Conservation (phyloP, 2,888 invertebrate genomes). For the Luperina nickerlii region DNA sequence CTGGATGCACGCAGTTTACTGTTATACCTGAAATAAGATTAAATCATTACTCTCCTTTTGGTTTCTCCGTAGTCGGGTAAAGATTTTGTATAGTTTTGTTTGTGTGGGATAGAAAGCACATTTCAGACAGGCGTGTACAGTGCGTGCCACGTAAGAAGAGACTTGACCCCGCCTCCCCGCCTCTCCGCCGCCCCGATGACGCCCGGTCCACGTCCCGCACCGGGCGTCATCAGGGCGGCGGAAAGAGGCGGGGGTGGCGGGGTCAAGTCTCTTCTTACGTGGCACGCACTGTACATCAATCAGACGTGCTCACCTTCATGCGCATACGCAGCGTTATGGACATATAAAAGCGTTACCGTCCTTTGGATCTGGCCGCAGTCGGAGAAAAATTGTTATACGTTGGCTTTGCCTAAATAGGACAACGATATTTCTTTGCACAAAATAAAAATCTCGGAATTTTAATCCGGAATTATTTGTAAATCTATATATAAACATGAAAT, state of each 20-base stretch:
- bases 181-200: no score
- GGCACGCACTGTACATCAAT: no score
- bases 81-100: not conserved
- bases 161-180: no score
- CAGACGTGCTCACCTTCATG: not conserved
- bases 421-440: not conserved
- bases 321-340: not conserved
- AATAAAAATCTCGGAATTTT: not conserved
- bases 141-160: no score
- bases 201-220: no score
- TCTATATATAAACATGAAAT: not conserved
- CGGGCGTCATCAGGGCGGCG: no score
- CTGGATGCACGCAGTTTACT: constrained; percentile 86
- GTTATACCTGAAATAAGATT: constrained; percentile 73
- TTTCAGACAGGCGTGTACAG: not conserved
- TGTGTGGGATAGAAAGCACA: not conserved
- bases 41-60: not conserved
- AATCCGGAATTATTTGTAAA: not conserved
- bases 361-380: not conserved
- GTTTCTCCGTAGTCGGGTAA: not conserved
- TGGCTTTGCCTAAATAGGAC: not conserved
- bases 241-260: no score
- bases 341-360: not conserved
- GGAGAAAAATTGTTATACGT: not conserved
- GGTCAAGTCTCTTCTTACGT: no score